A percentile compares a stretch with the other conserved stretches of the same genome.
These are phyloP conservation scores for Synergus gifuensis DNA, from an alignment of 2,888 invertebrate genomes.

Conservation along the genomic window DNA sequence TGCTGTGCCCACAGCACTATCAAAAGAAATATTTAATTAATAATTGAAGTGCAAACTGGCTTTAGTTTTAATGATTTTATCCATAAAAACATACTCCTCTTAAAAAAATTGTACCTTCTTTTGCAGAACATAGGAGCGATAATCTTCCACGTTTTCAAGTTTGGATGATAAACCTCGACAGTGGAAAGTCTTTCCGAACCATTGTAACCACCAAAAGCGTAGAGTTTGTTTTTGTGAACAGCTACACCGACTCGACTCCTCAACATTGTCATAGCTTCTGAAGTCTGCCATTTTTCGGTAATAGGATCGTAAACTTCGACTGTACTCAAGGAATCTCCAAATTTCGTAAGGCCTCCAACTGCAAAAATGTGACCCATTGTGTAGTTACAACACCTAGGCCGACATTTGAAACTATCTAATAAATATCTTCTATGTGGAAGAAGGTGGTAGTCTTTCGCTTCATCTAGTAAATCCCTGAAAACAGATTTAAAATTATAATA, in stretches of 20 bases:
- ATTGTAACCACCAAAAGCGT: slow-evolving; percentile 92
- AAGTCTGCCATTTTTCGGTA: slow-evolving; percentile 84
- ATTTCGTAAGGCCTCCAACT: slow-evolving; percentile 91
- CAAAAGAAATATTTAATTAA: slow-evolving; percentile 55
- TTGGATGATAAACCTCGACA: slow-evolving; percentile 91
- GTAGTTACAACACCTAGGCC: slow-evolving; percentile 86
- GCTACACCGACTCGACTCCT: slow-evolving; percentile 91
- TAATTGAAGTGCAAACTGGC: neutral
- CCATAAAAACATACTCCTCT: neutral
- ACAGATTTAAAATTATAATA: slow-evolving; percentile 42
- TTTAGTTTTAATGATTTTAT: neutral
- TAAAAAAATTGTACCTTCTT: slow-evolving; percentile 80
- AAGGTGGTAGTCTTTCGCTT: slow-evolving; percentile 92
- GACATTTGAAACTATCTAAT: slow-evolving; percentile 87
- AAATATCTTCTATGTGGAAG: slow-evolving; percentile 91
- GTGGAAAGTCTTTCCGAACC: slow-evolving; percentile 89
- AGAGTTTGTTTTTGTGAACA: slow-evolving; percentile 87
- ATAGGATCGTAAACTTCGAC: slow-evolving; percentile 91
- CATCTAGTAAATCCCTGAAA: slow-evolving; percentile 88
- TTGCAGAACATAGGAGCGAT: slow-evolving; percentile 90
- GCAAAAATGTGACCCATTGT: slow-evolving; percentile 91
- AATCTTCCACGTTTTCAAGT: slow-evolving; percentile 85
- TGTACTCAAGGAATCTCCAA: slow-evolving; percentile 90
- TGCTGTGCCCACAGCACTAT: slow-evolving; percentile 89
- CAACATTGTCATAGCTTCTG: slow-evolving; percentile 90